Evolutionary conservation across 2,888 invertebrate genomes (phyloP).

Genomic region (Andrena flavipes): DNA sequence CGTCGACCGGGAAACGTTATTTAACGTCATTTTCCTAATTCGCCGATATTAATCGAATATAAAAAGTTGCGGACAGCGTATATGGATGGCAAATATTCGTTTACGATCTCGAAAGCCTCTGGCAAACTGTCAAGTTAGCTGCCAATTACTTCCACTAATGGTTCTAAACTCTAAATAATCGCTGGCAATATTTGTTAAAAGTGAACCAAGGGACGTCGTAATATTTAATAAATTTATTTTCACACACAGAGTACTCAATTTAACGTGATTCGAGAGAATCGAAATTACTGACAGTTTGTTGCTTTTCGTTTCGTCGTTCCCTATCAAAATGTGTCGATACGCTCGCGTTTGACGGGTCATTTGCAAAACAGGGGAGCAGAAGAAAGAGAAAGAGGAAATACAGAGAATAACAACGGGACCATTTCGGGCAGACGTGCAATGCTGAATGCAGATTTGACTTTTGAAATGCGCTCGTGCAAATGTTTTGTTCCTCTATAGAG

Average conservation of each 20-base stretch:
- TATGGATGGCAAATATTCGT: not conserved
- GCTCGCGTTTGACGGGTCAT: not conserved
- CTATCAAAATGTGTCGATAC: not conserved
- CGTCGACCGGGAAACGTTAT: slow-evolving; percentile 4
- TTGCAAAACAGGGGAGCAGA: not conserved
- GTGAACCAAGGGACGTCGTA: not conserved
- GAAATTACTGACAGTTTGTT: slow-evolving; percentile 16
- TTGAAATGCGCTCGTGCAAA: not conserved
- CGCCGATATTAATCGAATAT: not conserved
- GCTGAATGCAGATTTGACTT: slow-evolving; percentile 4
- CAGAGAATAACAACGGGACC: not conserved
- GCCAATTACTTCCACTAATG: not conserved
- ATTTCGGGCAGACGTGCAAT: not conserved
- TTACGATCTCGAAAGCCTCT: not conserved
- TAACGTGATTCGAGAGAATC: slow-evolving; percentile 2
- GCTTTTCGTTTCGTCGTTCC: not conserved
- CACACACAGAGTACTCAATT: not conserved
- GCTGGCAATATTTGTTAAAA: not conserved
- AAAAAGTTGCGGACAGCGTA: not conserved
- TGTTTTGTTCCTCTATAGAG: not conserved
- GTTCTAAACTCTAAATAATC: not conserved
- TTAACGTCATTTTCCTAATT: slow-evolving; percentile 4
- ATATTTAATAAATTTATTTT: slow-evolving; percentile 32
- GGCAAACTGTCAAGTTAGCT: not conserved
- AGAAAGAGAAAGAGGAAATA: not conserved